Evolutionary conservation across 64 coral and sea anemone species (phyloP).

Genomic region (Dendronephthya gigantea): DNA sequence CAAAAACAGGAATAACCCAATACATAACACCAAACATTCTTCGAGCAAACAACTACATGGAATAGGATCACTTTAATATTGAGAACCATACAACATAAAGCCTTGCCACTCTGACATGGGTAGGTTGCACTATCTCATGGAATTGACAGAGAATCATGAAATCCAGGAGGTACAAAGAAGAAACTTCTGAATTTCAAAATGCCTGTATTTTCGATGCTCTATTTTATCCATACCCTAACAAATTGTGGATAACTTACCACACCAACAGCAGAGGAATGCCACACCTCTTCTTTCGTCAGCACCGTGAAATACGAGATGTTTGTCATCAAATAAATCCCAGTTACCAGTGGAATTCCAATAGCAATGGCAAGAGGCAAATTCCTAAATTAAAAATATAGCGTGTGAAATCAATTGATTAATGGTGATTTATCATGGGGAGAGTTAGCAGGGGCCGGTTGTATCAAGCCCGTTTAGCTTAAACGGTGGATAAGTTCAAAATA

Average conservation of each 20-base stretch:
- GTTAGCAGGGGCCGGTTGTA: no score
- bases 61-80: not conserved
- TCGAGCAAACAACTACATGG: conserved; percentile 38
- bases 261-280: conserved; percentile 43
- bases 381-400: conserved; percentile 1
- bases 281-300: conserved; percentile 29
- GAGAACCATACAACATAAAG: not conserved
- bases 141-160: no score
- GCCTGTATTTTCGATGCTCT: not conserved
- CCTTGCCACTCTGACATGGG: no score
- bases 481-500: no score
- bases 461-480: no score
- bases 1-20: conserved; percentile 59
- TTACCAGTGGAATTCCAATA: conserved; percentile 59
- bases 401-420: no score
- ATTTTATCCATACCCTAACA: not conserved
- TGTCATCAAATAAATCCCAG: conserved; percentile 44
- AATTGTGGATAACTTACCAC: conserved; percentile 17
- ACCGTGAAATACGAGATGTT: conserved; percentile 64
- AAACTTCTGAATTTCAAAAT: no score
- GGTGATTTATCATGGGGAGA: not conserved
- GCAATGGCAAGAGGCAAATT: conserved; percentile 41
- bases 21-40: conserved; percentile 66
- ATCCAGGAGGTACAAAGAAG: no score
- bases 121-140: no score